Conservation (phyloP, 2,888 invertebrate species). For the Drosophila meridionalis region DNA sequence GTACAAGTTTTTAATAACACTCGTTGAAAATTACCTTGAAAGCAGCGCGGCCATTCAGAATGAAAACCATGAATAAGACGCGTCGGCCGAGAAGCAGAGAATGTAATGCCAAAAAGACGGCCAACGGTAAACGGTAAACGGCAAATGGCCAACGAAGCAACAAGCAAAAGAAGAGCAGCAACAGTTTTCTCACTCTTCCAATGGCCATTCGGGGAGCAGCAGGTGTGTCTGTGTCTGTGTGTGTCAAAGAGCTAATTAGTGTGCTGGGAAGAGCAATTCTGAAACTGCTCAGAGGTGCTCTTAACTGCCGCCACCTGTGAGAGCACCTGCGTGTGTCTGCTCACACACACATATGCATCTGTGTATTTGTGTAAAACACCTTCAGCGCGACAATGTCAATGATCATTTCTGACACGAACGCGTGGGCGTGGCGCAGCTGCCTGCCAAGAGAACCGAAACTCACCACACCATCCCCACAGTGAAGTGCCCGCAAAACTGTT, state of each 20-base stretch:
- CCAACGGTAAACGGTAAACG: slow-evolving; percentile 33
- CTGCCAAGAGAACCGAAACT: slow-evolving; percentile 52
- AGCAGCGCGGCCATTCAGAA: slow-evolving; percentile 63
- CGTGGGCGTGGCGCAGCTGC: slow-evolving; percentile 65
- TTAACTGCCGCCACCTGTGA: slow-evolving; percentile 64
- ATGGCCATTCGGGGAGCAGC: slow-evolving; percentile 45
- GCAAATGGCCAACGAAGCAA: slow-evolving; percentile 36
- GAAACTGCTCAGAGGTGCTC: slow-evolving; percentile 43
- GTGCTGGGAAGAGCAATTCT: slow-evolving; percentile 51
- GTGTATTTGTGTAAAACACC: slow-evolving; percentile 61
- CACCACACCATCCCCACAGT: slow-evolving; percentile 27
- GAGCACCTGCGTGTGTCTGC: slow-evolving; percentile 29
- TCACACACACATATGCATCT: slow-evolving; percentile 4
- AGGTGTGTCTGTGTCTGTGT: slow-evolving; percentile 56
- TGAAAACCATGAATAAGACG: slow-evolving; percentile 64
- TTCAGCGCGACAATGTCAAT: slow-evolving; percentile 78
- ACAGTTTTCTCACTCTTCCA: slow-evolving; percentile 33
- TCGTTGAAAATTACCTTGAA: slow-evolving; percentile 71
- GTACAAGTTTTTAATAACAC: slow-evolving; percentile 48
- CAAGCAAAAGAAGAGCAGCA: slow-evolving; percentile 47
- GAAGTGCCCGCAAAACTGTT: slow-evolving; percentile 59
- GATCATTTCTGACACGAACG: slow-evolving; percentile 73
- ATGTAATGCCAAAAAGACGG: slow-evolving; percentile 46
- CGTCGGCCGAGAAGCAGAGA: slow-evolving; percentile 21
- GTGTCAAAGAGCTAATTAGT: slow-evolving; percentile 67